Evolutionary conservation across 2,113 vertebrate genomes (phyloP).

Genomic region (Siniperca knerii): DNA sequence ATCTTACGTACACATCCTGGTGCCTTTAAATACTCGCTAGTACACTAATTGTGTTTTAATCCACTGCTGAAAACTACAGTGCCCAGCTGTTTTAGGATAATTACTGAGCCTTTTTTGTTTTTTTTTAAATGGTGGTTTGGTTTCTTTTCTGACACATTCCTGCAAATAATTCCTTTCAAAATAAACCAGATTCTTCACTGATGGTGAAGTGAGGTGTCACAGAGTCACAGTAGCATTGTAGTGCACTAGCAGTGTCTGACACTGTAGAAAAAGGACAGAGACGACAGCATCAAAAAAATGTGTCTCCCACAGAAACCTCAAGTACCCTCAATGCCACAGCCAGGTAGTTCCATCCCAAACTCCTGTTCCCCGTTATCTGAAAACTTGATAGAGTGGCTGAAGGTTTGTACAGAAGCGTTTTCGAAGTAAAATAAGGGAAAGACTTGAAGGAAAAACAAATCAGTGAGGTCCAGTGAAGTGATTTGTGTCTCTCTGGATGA

Average conservation of each 20-base stretch:
- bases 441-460: slow-evolving; percentile 5
- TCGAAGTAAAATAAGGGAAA: neutral
- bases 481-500: neutral
- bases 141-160: neutral
- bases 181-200: neutral
- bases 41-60: too few species aligned
- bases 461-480: neutral
- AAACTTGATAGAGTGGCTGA: neutral
- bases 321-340: slow-evolving; percentile 22
- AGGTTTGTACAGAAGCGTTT: neutral
- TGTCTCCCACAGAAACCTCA: neutral
- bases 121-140: neutral
- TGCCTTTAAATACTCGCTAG: neutral
- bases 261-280: neutral
- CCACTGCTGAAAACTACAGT: neutral
- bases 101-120: too few species aligned
- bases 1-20: neutral
- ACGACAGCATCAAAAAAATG: neutral
- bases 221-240: neutral
- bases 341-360: slow-evolving; percentile 18
- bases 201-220: neutral
- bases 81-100: too few species aligned
- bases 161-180: neutral
- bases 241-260: neutral
- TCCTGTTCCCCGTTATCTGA: neutral